These are phyloP conservation scores for Scaptomyza tumidula DNA, from an alignment of 2,888 invertebrate genomes.

Conservation along the genomic window DNA sequence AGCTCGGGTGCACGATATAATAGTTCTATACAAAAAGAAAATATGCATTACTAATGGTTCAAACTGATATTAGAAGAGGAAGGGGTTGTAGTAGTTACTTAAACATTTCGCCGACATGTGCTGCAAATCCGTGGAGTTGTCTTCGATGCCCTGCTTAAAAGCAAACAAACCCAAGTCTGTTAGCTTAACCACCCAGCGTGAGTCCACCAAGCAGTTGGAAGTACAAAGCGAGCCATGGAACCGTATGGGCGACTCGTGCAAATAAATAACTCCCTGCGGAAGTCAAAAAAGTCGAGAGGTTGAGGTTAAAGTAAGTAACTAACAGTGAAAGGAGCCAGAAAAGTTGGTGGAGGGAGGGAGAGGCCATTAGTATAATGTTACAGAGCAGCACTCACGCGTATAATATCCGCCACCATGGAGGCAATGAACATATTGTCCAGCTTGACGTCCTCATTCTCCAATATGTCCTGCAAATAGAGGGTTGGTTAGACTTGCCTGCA, in stretches of 20 bases:
- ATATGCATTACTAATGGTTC: not conserved
- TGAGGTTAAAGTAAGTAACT: slow-evolving; percentile 3
- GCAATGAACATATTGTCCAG: slow-evolving; percentile 98
- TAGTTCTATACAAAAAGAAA: slow-evolving; percentile 86
- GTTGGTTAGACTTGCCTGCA: slow-evolving; percentile 3
- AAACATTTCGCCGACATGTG: slow-evolving; percentile 87
- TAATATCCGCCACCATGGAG: slow-evolving; percentile 96
- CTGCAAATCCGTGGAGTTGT: slow-evolving; percentile 88
- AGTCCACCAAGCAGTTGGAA: slow-evolving; percentile 96
- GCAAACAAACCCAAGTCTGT: slow-evolving; percentile 96
- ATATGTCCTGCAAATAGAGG: slow-evolving; percentile 89
- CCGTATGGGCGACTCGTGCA: slow-evolving; percentile 93
- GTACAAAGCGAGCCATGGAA: slow-evolving; percentile 95
- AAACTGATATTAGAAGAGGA: not conserved
- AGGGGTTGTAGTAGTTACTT: slow-evolving; percentile 85
- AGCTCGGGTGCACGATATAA: slow-evolving; percentile 93
- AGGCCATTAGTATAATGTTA: slow-evolving; percentile 73
- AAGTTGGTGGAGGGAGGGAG: not conserved
- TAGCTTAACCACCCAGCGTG: slow-evolving; percentile 96
- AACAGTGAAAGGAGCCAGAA: slow-evolving; percentile 2
- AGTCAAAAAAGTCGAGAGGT: slow-evolving; percentile 15
- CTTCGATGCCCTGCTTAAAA: slow-evolving; percentile 90
- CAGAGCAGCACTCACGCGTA: slow-evolving; percentile 89
- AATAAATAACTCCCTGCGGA: slow-evolving; percentile 93
- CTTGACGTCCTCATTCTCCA: slow-evolving; percentile 97